A percentile compares a stretch with the other conserved stretches of the same genome.
phyloP scores from a whole-genome alignment of 2,797 vertebrate species.

The Alectoris magna region DNA sequence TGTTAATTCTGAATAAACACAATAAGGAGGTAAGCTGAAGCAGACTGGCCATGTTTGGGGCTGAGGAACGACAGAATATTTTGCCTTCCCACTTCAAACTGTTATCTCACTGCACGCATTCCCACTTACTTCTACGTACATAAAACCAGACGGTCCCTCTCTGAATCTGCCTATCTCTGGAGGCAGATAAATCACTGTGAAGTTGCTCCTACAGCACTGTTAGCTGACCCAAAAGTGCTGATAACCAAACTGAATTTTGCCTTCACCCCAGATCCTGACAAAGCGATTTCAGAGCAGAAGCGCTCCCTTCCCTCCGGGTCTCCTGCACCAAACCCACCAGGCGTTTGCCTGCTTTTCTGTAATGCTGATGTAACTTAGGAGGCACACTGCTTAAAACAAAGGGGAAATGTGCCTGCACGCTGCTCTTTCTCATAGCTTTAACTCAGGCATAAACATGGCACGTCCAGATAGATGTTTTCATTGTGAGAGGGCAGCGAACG shows the following conservation, averaged over 20 bases:
- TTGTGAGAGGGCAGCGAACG: neutral
- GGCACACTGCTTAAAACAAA: conserved; percentile 6
- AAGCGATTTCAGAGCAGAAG: neutral
- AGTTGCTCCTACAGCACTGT: conserved; percentile 36
- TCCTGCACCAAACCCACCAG: conserved; percentile 3
- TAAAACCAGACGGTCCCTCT: neutral
- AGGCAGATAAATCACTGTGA: conserved; percentile 27
- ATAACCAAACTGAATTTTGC: neutral
- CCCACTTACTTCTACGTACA: neutral
- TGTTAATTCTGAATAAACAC: neutral
- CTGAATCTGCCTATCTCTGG: neutral
- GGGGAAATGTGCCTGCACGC: neutral
- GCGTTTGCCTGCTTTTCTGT: conserved; percentile 22
- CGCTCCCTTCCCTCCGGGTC: neutral
- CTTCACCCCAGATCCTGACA: neutral
- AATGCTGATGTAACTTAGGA: neutral
- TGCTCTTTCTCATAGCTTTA: conserved; percentile 25
- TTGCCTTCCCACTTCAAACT: neutral
- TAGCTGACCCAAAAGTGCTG: neutral
- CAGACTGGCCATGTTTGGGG: neutral
- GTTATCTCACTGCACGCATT: neutral
- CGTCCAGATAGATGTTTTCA: conserved; percentile 4
- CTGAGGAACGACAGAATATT: neutral
- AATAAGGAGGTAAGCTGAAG: neutral
- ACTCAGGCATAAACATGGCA: neutral